Percentiles rank a stretch among this genome's conserved stretches.
phyloP scores from a whole-genome alignment of 2,113 vertebrate species.

The Corythoichthys haematopterus region DNA sequence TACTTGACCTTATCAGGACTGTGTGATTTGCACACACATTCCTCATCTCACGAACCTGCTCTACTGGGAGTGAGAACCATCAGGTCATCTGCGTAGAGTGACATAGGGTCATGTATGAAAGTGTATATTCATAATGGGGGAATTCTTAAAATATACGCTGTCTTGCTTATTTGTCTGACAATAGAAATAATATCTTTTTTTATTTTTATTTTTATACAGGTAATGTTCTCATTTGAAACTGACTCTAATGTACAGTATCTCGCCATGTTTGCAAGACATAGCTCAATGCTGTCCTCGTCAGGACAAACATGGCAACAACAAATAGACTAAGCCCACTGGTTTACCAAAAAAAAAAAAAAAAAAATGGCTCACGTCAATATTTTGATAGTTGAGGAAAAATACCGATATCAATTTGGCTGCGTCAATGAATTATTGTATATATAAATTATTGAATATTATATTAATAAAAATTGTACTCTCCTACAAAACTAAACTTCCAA shows the following conservation, averaged over 20 bases:
- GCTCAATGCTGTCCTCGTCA: constrained; percentile 31
- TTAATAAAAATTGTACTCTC: not conserved
- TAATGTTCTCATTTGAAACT: not conserved
- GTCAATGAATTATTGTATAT: not conserved
- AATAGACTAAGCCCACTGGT: not conserved
- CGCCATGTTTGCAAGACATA: not conserved
- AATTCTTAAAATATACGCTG: too few relatives aligned
- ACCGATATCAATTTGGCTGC: not conserved
- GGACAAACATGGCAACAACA: constrained; percentile 19
- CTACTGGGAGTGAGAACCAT: too few relatives aligned
- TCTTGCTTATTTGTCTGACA: too few relatives aligned
- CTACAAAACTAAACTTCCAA: not conserved
- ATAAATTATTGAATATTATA: not conserved
- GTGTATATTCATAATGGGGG: not conserved
- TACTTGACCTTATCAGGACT: too few relatives aligned
- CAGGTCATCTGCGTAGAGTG: too few relatives aligned
- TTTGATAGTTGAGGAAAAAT: not conserved
- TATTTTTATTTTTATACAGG: too few relatives aligned
- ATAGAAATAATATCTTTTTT: too few relatives aligned
- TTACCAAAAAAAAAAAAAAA: not conserved
- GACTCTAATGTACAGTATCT: not conserved
- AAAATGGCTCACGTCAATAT: not conserved
- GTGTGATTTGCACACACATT: too few relatives aligned
- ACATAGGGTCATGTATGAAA: not conserved
- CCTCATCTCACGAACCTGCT: too few relatives aligned